Evolutionary conservation across 2,888 invertebrate genomes (phyloP).

Genomic region (Mimas tiliae): DNA sequence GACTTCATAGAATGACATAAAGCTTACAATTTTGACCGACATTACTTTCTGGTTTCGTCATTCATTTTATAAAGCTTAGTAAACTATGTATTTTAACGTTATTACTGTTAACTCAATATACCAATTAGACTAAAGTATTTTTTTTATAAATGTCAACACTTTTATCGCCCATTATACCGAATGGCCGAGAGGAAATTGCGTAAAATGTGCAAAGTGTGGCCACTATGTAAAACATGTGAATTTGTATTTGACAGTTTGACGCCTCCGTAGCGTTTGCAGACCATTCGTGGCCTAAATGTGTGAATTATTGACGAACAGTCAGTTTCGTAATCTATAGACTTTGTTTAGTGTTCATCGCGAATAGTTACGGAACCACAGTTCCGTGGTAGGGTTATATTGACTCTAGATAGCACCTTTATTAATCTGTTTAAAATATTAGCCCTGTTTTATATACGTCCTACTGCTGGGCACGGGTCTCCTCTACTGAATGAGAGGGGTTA

Average conservation of each 20-base stretch:
- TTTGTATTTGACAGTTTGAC: slow-evolving; percentile 51
- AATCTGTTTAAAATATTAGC: no score
- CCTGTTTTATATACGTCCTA: no score
- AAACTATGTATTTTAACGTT: not conserved
- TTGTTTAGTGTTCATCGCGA: not conserved
- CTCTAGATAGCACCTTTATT: no score
- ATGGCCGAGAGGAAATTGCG: slow-evolving; percentile 48
- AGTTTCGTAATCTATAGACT: slow-evolving; percentile 3
- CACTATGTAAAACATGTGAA: slow-evolving; percentile 52
- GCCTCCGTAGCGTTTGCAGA: slow-evolving; percentile 36
- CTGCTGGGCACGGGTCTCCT: no score
- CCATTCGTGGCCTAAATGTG: slow-evolving; percentile 33
- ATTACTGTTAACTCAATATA: not conserved
- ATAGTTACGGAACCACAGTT: no score
- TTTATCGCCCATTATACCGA: slow-evolving; percentile 4
- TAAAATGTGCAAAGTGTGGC: slow-evolving; percentile 39
- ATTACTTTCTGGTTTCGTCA: no score
- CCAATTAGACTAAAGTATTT: not conserved
- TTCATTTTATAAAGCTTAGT: no score
- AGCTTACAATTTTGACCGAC: no score
- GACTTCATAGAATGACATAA: no score
- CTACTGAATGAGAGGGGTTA: no score
- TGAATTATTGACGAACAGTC: slow-evolving; percentile 27
- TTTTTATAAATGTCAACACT: slow-evolving; percentile 2
- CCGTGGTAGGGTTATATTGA: no score